Evolutionary conservation across 2,888 invertebrate species (phyloP).

Genomic region (Drosophila pseudotakahashii): DNA sequence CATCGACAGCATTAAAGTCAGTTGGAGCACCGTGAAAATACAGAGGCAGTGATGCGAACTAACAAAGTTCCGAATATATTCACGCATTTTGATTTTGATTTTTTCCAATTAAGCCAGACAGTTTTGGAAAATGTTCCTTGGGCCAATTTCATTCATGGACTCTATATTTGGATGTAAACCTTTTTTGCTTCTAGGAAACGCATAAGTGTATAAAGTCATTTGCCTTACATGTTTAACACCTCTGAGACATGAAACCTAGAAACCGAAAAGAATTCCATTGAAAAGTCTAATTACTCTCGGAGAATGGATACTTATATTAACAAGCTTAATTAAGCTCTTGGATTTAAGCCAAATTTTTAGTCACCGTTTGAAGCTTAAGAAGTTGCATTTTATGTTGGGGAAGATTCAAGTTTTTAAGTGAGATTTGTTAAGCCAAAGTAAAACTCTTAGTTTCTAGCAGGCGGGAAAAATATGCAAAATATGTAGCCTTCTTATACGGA

Average conservation of each 20-base stretch:
- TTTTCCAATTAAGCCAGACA: neutral
- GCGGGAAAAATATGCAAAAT: neutral
- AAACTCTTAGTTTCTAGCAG: neutral
- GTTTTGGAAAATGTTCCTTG: neutral
- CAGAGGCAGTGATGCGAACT: neutral
- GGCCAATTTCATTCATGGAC: neutral
- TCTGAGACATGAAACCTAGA: neutral
- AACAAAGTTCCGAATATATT: neutral
- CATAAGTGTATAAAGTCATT: too few species aligned
- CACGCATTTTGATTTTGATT: constrained; percentile 3
- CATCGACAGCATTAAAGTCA: constrained; percentile 18
- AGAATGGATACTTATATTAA: neutral
- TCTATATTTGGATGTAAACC: too few species aligned
- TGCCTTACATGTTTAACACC: too few species aligned
- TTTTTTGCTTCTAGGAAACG: neutral
- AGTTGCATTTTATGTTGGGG: too few species aligned
- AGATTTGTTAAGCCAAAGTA: neutral
- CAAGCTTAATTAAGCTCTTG: neutral
- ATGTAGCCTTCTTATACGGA: too few species aligned
- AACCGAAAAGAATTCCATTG: neutral
- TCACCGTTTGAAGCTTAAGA: too few species aligned
- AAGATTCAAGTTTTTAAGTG: neutral
- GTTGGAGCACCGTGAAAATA: constrained; percentile 3
- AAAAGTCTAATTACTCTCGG: too few species aligned
- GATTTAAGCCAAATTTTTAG: neutral